Percentiles rank a stretch among this genome's conserved stretches.
phyloP scores from a whole-genome alignment of 2,888 invertebrate genomes.

The Chironomus riparius region DNA sequence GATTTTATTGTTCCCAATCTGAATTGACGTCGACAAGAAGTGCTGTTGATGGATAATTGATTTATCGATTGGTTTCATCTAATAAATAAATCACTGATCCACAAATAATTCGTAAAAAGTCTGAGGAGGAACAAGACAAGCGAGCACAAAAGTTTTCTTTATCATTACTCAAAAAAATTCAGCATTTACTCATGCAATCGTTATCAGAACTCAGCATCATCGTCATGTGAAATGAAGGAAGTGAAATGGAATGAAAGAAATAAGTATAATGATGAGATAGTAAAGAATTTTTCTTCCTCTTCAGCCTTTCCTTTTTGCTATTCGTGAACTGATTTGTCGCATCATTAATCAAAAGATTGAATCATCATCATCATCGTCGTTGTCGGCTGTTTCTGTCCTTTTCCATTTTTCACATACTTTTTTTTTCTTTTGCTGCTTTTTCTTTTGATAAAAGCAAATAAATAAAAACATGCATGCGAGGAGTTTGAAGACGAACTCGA shows the following conservation, averaged over 20 bases:
- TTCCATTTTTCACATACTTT: background rate
- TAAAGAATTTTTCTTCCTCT: too few species aligned
- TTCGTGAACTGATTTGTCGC: background rate
- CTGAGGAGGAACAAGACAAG: background rate
- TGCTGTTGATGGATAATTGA: background rate
- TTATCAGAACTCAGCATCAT: too few species aligned
- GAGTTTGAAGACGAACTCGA: background rate
- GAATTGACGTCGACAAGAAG: background rate
- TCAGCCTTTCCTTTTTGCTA: too few species aligned
- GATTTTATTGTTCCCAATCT: too few species aligned
- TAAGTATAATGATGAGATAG: too few species aligned
- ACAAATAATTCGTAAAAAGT: too few species aligned
- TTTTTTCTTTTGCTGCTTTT: background rate
- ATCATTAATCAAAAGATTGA: constrained; percentile 5
- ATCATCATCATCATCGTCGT: background rate
- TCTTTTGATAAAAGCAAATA: background rate
- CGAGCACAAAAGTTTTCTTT: background rate
- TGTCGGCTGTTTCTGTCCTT: background rate
- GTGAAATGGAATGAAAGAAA: background rate
- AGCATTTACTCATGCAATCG: background rate
- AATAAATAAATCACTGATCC: background rate
- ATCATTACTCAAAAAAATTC: background rate
- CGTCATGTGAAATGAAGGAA: background rate
- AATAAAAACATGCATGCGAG: background rate
- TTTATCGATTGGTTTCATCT: background rate